These are phyloP conservation scores for Alethe castanea DNA, from an alignment of 2,113 vertebrate genomes.

Conservation along the genomic window DNA sequence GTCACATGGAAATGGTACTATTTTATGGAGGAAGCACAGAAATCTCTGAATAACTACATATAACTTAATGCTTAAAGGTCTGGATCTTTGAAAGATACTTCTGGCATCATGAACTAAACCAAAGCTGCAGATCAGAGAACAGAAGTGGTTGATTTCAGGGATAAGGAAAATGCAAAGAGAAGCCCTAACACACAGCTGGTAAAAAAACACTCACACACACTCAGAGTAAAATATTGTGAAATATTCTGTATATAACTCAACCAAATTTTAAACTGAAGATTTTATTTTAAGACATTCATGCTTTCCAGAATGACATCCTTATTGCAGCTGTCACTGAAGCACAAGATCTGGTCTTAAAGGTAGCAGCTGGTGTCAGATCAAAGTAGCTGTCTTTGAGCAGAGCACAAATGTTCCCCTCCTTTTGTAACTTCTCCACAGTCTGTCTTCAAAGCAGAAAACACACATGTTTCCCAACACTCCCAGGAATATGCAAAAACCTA, in stretches of 20 bases:
- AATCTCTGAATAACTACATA: neutral
- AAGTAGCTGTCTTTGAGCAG: neutral
- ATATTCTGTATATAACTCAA: neutral
- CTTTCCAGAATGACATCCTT: neutral
- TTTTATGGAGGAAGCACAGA: neutral
- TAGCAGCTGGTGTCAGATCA: neutral
- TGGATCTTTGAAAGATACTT: neutral
- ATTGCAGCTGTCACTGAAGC: neutral
- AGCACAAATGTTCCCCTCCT: neutral
- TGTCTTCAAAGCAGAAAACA: neutral
- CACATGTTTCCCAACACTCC: neutral
- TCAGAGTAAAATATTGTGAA: neutral
- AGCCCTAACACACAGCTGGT: neutral
- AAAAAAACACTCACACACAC: neutral
- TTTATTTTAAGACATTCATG: neutral
- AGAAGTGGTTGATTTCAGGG: neutral
- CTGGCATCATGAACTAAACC: neutral
- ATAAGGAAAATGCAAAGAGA: neutral
- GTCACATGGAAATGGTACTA: neutral
- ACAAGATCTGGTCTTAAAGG: neutral
- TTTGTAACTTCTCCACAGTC: neutral
- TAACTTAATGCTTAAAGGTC: neutral
- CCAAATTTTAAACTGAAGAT: neutral
- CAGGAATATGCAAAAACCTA: neutral
- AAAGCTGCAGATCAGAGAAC: neutral